Evolutionary conservation across 2,888 invertebrate species (phyloP), one percentile per base, ranked within the genome.

Genomic region (Phania funesta): DNA sequence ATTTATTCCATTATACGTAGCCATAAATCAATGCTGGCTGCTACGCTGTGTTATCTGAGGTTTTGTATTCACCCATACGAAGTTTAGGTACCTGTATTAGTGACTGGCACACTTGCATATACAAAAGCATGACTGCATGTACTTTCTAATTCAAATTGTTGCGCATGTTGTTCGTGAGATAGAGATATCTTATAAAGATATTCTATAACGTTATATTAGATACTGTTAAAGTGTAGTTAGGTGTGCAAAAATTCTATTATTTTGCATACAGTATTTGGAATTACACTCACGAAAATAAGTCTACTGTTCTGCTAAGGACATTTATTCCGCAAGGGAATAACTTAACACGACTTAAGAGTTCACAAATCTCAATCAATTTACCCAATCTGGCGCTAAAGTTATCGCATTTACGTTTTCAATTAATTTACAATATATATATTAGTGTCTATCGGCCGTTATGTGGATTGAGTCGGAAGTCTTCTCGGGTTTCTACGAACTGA

Each of bases 1-100:
- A 24, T 22, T 8, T 13, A 38, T 5, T 13, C 11, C 60, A 75
- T 68, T 50, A 22, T 29, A 29, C 11, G 50, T 50, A 52, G 38
- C 46, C 52, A 68, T 76, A 76, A 67, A 76, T 76, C 76, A 76
- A 60, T 50, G 58, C 44, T 60, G 26, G 13, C 54, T 58, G 38
- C 18, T 56, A 26, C n/a, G 16, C 7, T 44, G 2, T 16, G n/a
- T 44, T 44, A 44, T 44, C n/a, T 48, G 3, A 46, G 29, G 18
- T 35, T 52, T 16, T 11, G 6, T 5, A 16, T 35, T 22, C 9
- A 44, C 18, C 41, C 16, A 18, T 16, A 7, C 41, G 13, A 11
- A 16, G 35, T 8, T n/a, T 0, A 38, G 7, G 22, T 20, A 58
- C 8, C 22, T n/a, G 4, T 2, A n/a, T 1, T 41, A 38, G 38